Evolutionary conservation across 2,797 vertebrate species (phyloP), one percentile per base, ranked within the genome.

Genomic region (Spea hammondii): DNA sequence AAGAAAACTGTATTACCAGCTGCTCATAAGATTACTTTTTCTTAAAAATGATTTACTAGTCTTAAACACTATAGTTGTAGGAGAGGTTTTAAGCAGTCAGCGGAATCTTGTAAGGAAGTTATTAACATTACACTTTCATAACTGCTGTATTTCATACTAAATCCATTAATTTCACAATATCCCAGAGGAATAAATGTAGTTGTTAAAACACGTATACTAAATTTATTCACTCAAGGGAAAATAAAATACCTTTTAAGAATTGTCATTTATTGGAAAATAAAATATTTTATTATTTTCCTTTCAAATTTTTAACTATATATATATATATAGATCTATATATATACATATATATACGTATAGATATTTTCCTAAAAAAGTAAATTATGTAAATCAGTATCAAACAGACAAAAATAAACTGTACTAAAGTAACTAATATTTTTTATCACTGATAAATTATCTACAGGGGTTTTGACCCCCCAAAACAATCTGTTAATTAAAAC

Each of bases 21-120:
- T 64, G 73, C 57, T 84, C 10, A 6, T 13, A 0, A 0, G 53
- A 64, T 80, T 68, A 57, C 64, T 85, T 74, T 32, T 32, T 85
- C 46, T 8, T 0, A 0, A 54, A 72, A 6, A 47, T 84, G 86
- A 85, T 87, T 87, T 87, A 83, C 72, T 85, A 74, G 6, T 82
- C 77, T 80, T 72, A 74, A 54, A 66, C 74, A 67, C 13, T n/a
- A 60, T 53, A 62, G 65, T 48, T 32, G 45, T 76, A 66, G 62
- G 62, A 72, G 59, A 73, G 76, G 70, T 69, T 76, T 68, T 53
- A 71, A 9, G 17, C 47, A 66, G 45, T 60, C 78, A 65, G 44
- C 53, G 6, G 14, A 64, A 65, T 69, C 71, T 85, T 84, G 66
- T 0, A 85, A 88, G 87, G 82, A 86, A 88, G 84, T 87, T 79